These are phyloP conservation scores for human DNA, from an alignment of 2,113 vertebrate species.

Conservation along the genomic window GRCh38 chr6:18640001-18640500, in stretches of 20 bases:
- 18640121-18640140: not conserved
- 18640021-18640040: not conserved
- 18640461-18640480: slow-evolving; percentile 61
- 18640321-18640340: not conserved
- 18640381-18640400: slow-evolving; percentile 30
- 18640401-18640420: not conserved
- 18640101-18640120: not conserved
- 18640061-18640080: not conserved
- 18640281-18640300: not conserved
- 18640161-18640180: not conserved
- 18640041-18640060: not conserved
- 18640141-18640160: not conserved
- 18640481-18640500: slow-evolving; percentile 74
- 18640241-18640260: not conserved
- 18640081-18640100: not conserved
- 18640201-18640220: not conserved
- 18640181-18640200: not conserved
- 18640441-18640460: slow-evolving; percentile 48
- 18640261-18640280: not conserved
- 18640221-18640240: not conserved
- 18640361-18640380: slow-evolving; percentile 62
- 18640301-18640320: not conserved
- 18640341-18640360: slow-evolving; percentile 40
- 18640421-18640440: slow-evolving; percentile 45
- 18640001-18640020: not conserved